Percentiles rank a stretch among this genome's conserved stretches.
Conservation (phyloP, 2,113 vertebrate genomes). For the Urocolius indicus region DNA sequence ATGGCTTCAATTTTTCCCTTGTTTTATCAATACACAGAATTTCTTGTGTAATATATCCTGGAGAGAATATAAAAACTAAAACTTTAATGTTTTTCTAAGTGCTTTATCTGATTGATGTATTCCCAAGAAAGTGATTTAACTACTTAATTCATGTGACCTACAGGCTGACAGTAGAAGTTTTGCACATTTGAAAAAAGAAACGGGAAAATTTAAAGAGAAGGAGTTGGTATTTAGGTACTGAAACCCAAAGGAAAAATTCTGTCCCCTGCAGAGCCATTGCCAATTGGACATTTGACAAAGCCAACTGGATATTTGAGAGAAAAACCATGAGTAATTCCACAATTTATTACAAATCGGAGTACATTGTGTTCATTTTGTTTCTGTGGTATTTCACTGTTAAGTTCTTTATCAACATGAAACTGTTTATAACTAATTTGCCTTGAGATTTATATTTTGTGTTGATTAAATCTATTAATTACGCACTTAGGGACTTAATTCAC, state of each 20-base stretch:
- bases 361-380: not conserved
- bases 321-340: not conserved
- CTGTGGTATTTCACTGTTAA: not conserved
- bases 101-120: not conserved
- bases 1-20: constrained; percentile 20
- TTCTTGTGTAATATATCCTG: not conserved
- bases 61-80: not conserved
- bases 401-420: not conserved
- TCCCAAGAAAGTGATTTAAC: not conserved
- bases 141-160: not conserved
- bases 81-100: not conserved
- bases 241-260: not conserved
- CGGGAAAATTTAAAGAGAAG: not conserved
- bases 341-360: not conserved
- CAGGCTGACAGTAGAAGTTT: not conserved
- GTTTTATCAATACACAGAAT: not conserved
- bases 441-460: constrained; percentile 12
- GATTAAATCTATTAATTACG: not conserved
- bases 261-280: not conserved
- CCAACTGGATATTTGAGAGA: not conserved
- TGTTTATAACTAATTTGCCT: not conserved
- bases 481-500: not conserved
- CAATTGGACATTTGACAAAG: not conserved
- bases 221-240: not conserved
- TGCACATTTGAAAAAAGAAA: not conserved